Evolutionary conservation across 2,888 invertebrate genomes (phyloP).

Genomic region (Copidosoma aretas): DNA sequence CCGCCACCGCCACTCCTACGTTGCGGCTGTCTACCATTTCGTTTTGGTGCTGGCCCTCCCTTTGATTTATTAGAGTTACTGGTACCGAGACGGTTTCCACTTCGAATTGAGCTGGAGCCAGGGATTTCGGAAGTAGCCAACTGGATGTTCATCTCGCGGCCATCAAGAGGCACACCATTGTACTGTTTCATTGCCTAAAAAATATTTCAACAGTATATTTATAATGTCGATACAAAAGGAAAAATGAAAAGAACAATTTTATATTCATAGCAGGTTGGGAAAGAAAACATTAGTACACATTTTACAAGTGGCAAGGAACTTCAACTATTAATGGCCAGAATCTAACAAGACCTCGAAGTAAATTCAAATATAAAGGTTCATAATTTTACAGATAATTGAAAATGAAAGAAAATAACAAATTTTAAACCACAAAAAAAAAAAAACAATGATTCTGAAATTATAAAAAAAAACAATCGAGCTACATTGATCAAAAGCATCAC

Average conservation of each 20-base stretch:
- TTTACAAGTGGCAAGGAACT: too few relatives aligned
- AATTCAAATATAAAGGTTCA: too few relatives aligned
- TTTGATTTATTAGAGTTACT: neutral
- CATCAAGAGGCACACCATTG: slow-evolving; percentile 96
- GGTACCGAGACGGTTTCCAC: neutral
- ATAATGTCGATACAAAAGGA: neutral
- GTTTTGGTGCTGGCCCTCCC: slow-evolving; percentile 47
- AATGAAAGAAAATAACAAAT: too few relatives aligned
- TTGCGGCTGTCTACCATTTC: neutral
- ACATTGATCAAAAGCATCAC: neutral
- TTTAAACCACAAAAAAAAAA: too few relatives aligned
- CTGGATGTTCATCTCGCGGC: slow-evolving; percentile 94
- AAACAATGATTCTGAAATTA: too few relatives aligned
- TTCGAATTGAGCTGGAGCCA: slow-evolving; percentile 52
- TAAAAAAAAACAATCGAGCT: too few relatives aligned
- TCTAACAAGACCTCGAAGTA: too few relatives aligned
- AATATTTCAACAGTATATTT: neutral
- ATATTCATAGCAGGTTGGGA: too few relatives aligned
- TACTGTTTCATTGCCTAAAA: slow-evolving; percentile 88
- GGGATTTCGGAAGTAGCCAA: slow-evolving; percentile 85
- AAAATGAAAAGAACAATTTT: neutral
- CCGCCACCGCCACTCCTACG: slow-evolving; percentile 56
- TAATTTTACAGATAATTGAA: too few relatives aligned
- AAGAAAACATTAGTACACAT: too few relatives aligned
- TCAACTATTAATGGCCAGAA: too few relatives aligned